Conservation (phyloP, 2,113 vertebrate species). For the Gavialis gangeticus region DNA sequence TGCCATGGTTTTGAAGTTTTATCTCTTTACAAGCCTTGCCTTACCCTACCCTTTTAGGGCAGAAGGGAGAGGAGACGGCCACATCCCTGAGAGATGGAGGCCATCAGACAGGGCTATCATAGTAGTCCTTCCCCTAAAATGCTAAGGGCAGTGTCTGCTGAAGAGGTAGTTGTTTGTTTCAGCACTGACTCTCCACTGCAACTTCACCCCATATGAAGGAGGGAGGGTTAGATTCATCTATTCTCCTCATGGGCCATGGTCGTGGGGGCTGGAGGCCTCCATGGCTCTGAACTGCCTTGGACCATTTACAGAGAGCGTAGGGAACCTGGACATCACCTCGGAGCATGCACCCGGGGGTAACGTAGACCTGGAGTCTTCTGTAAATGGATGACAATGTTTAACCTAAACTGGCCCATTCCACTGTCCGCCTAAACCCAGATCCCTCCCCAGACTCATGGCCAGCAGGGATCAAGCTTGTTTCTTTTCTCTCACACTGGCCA, state of each 20-base stretch:
- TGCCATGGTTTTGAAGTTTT: no score
- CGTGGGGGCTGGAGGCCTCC: background rate
- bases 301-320: background rate
- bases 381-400: background rate
- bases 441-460: background rate
- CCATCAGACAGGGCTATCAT: background rate
- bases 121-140: background rate
- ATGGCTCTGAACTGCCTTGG: background rate
- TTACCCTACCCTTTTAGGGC: background rate
- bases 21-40: no score
- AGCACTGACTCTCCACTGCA: background rate
- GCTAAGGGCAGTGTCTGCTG: no score
- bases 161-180: background rate
- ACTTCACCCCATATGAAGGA: background rate
- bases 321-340: background rate
- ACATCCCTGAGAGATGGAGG: background rate
- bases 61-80: background rate
- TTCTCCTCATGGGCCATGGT: background rate
- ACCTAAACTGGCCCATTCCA: background rate
- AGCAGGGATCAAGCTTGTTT: background rate
- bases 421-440: background rate
- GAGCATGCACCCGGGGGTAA: background rate
- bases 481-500: background rate
- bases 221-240: background rate
- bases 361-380: background rate